A percentile compares a stretch with the other conserved stretches of the same genome.
Evolutionary conservation across 2,888 invertebrate species (phyloP).

Genomic region (Mactromeris polynyma): DNA sequence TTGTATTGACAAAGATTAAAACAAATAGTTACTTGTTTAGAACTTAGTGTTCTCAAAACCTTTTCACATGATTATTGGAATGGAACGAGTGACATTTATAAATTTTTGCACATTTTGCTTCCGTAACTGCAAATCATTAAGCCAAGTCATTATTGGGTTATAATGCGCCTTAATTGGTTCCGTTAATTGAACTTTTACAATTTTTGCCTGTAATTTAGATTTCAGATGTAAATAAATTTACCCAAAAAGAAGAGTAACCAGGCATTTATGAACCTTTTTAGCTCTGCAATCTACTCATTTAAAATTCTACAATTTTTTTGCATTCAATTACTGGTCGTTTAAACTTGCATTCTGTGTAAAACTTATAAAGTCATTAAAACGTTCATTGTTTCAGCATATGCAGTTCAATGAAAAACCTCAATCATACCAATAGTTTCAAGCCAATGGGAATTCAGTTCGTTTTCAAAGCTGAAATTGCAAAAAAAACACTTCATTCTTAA

Average conservation of each 20-base stretch:
- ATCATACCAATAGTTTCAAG: constrained; percentile 48
- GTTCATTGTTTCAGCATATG: constrained; percentile 15
- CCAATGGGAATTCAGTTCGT: constrained; percentile 52
- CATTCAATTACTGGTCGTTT: not conserved
- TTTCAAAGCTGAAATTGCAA: constrained; percentile 47
- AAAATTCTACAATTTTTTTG: not conserved
- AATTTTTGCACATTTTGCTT: not conserved
- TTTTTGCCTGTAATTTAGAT: not conserved
- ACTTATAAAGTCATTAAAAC: constrained; percentile 33
- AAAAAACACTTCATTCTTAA: constrained; percentile 51
- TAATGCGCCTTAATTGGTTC: not conserved
- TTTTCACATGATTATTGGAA: not conserved
- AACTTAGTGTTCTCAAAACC: not conserved
- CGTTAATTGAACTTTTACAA: not conserved
- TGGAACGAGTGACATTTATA: not conserved
- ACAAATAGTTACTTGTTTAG: not conserved
- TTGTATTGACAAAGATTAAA: not conserved
- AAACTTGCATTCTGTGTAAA: not conserved
- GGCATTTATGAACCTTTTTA: not conserved
- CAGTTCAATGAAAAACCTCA: constrained; percentile 29
- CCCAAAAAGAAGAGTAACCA: not conserved
- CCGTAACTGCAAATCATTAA: not conserved
- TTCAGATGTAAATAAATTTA: constrained; percentile 16
- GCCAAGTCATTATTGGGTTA: not conserved
- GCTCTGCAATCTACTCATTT: not conserved